phyloP scores from a whole-genome alignment of 2,888 invertebrate genomes.

The Argyresthia goedartella region DNA sequence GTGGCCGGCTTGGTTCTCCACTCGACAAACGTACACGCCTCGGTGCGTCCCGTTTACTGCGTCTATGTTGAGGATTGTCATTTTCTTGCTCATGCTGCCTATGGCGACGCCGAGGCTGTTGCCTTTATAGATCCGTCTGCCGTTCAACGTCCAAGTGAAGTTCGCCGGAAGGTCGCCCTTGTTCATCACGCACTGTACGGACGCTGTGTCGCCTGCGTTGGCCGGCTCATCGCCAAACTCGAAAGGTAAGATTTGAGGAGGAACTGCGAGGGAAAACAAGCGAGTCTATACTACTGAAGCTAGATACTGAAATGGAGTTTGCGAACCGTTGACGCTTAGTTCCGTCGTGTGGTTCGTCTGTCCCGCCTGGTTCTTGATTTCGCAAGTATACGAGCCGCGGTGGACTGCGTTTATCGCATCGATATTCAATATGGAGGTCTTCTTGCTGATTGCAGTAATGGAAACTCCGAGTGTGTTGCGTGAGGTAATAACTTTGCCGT shows the following conservation, averaged over 20 bases:
- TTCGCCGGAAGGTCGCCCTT: slow-evolving; percentile 86
- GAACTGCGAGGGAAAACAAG: slow-evolving; percentile 51
- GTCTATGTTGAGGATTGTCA: slow-evolving; percentile 78
- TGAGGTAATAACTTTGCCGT: slow-evolving; percentile 57
- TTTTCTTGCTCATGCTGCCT: slow-evolving; percentile 74
- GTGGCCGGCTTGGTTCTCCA: slow-evolving; percentile 77
- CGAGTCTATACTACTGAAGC: background rate
- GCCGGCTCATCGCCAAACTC: slow-evolving; percentile 77
- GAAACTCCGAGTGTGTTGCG: slow-evolving; percentile 70
- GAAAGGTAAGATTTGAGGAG: slow-evolving; percentile 77
- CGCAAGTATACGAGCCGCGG: slow-evolving; percentile 76
- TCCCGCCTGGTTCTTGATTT: slow-evolving; percentile 74
- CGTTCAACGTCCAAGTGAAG: slow-evolving; percentile 77
- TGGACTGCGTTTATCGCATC: slow-evolving; percentile 74
- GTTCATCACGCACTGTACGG: slow-evolving; percentile 79
- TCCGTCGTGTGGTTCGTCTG: slow-evolving; percentile 69
- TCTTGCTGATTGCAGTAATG: slow-evolving; percentile 72
- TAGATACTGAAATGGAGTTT: slow-evolving; percentile 3
- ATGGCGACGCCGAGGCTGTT: slow-evolving; percentile 72
- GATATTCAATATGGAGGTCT: slow-evolving; percentile 75
- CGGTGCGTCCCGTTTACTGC: slow-evolving; percentile 77
- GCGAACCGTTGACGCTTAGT: slow-evolving; percentile 74
- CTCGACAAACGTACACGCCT: slow-evolving; percentile 82
- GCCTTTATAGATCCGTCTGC: slow-evolving; percentile 60
- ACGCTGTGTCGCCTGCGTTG: slow-evolving; percentile 81